A percentile compares a stretch with the other conserved stretches of the same genome.
Evolutionary conservation across 23 tunicate species (phyloP).

Genomic region (Phallusia fumigata): DNA sequence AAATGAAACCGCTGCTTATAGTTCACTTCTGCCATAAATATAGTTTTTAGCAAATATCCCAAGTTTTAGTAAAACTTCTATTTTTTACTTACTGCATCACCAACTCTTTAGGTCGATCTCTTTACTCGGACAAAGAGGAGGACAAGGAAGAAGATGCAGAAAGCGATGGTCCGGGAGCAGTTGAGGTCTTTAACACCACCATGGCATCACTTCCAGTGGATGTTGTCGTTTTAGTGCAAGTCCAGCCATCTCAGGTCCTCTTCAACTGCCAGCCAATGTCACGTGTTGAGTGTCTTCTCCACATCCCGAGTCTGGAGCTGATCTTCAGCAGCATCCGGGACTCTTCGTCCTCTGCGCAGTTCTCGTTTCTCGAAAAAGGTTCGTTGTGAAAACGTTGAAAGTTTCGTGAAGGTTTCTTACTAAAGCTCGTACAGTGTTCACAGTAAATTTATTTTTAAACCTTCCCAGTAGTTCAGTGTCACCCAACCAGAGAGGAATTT

Average conservation of each 20-base stretch:
- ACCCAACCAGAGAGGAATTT: too few relatives aligned
- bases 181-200: constrained; percentile 51
- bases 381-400: too few relatives aligned
- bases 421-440: too few relatives aligned
- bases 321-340: constrained; percentile 75
- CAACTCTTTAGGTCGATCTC: background rate
- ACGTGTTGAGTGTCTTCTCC: constrained; percentile 90
- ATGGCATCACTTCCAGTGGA: constrained; percentile 92
- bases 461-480: too few relatives aligned
- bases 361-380: constrained; percentile 31
- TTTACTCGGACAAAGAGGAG: background rate
- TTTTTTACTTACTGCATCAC: too few relatives aligned
- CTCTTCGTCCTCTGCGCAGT: background rate
- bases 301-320: constrained; percentile 83
- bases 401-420: too few relatives aligned
- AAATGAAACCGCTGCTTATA: too few relatives aligned
- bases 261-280: constrained; percentile 96
- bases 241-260: constrained; percentile 45
- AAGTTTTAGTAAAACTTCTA: too few relatives aligned
- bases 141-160: constrained; percentile 26
- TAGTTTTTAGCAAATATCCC: too few relatives aligned
- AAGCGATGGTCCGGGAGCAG: constrained; percentile 39
- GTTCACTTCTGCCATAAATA: too few relatives aligned
- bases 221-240: constrained; percentile 75
- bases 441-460: too few relatives aligned